Conservation (phyloP, 2,113 vertebrate genomes). For the Toxotes jaculatrix region DNA sequence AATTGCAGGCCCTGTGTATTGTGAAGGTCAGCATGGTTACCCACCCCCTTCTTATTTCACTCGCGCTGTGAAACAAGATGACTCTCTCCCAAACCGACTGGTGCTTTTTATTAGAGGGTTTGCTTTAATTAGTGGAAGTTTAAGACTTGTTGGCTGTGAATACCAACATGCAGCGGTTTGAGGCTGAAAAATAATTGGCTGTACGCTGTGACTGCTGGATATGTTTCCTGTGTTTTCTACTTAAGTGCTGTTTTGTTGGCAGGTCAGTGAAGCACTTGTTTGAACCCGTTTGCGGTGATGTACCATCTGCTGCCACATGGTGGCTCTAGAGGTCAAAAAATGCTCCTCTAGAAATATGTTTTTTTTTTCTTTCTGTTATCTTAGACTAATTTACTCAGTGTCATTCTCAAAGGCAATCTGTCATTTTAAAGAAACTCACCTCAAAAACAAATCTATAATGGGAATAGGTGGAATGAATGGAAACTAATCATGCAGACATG, state of each 20-base stretch:
- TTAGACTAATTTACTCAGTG: slow-evolving; percentile 16
- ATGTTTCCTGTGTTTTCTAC: slow-evolving; percentile 36
- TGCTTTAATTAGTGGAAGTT: slow-evolving; percentile 73
- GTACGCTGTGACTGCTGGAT: slow-evolving; percentile 28
- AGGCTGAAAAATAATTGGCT: slow-evolving; percentile 63
- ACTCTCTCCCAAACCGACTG: slow-evolving; percentile 39
- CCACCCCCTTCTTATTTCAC: slow-evolving; percentile 50
- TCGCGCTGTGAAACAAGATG: slow-evolving; percentile 55
- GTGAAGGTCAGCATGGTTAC: slow-evolving; percentile 78
- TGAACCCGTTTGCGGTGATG: not conserved
- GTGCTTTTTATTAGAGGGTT: slow-evolving; percentile 59
- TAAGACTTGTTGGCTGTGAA: slow-evolving; percentile 57
- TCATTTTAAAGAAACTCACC: slow-evolving; percentile 27
- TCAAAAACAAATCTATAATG: slow-evolving; percentile 35
- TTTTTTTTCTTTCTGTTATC: not conserved
- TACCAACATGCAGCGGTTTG: slow-evolving; percentile 25
- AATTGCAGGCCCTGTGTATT: slow-evolving; percentile 79
- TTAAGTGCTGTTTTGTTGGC: slow-evolving; percentile 35
- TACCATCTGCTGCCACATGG: slow-evolving; percentile 80
- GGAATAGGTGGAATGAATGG: slow-evolving; percentile 39
- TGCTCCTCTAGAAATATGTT: slow-evolving; percentile 19
- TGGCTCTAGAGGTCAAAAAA: slow-evolving; percentile 86
- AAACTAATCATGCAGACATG: slow-evolving; percentile 21
- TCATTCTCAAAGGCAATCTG: slow-evolving; percentile 25
- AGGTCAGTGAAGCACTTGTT: slow-evolving; percentile 26